Evolutionary conservation across 2,888 invertebrate genomes (phyloP), one percentile per base, ranked within the genome.

Genomic region (Idaea biselata): DNA sequence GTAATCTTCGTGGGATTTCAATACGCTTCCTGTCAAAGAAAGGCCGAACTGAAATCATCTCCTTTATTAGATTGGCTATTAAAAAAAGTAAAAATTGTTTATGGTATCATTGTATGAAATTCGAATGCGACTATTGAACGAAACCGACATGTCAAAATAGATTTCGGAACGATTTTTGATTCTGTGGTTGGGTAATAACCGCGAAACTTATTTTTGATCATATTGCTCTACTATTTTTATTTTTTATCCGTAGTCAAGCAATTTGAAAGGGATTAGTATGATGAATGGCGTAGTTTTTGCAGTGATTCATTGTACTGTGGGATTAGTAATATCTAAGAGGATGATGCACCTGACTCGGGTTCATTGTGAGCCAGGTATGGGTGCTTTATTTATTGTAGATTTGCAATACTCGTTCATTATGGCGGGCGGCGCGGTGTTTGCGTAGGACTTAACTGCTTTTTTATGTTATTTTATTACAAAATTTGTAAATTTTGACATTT

Each of bases 1-100:
- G 65, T 86, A 87, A 91, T 89, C 89, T 81, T 73, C 88, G 91
- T 91, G 91, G 80, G 91, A 91, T 85, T 84, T 86, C 86, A 86
- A 89, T 87, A 81, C 76, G 75, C 78, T 89, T 88, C 88, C 88
- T 87, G 84, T 83, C 79, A 82, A 83, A 87, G 78, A 76, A 77
- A 78, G 80, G 75, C 82, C 83, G 82, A 82, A 79, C 80, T 72
- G 68, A 81, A 84, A 86, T 84, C 83, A 84, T 84, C 82, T 81
- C 82, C 77, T 70, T 76, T 81, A 81, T 79, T 75, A 76, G 56
- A 44, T 18, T 58, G n/a, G 55, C 55, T 58, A 3, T 57, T 63
- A 72, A 82, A 83, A 82, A 82, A 83, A 81, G 75, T 69, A 75
- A 80, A 81, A 83, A 84, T 80, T 87, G 84, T 86, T 84, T 86